Evolutionary conservation across 1,140 invertebrate genomes (phyloP).

Genomic region (Drosophila bocki): DNA sequence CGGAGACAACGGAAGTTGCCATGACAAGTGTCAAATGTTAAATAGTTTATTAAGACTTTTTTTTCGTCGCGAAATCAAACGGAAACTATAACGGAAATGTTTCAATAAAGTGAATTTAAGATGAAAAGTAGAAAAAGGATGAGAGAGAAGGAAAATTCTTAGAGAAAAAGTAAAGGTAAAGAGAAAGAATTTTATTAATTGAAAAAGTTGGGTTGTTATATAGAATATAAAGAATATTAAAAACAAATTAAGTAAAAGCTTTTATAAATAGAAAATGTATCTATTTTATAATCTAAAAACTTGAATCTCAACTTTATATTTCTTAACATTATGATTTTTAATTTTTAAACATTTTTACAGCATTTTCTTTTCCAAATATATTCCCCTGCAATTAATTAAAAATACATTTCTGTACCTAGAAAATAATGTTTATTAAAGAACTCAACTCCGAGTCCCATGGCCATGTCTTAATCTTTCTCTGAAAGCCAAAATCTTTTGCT

Average conservation of each 20-base stretch:
- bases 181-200: not conserved
- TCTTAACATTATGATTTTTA: no score
- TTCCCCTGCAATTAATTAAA: not conserved
- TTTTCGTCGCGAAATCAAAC: not conserved
- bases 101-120: slow-evolving; percentile 23
- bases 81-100: slow-evolving; percentile 35
- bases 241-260: not conserved
- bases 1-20: slow-evolving; percentile 25
- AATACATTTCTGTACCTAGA: not conserved
- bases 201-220: not conserved
- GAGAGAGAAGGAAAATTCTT: not conserved
- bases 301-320: not conserved
- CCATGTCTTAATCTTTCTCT: slow-evolving; percentile 18
- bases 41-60: slow-evolving; percentile 43
- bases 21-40: slow-evolving; percentile 51
- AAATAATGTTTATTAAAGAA: not conserved
- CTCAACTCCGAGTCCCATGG: not conserved
- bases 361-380: not conserved
- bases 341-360: no score
- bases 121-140: not conserved
- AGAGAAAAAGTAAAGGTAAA: no score
- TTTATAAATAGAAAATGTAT: not conserved
- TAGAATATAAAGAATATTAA: not conserved
- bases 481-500: slow-evolving; percentile 18
- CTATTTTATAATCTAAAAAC: not conserved